Evolutionary conservation across 2,888 invertebrate genomes (phyloP), one percentile per base, ranked within the genome.

Genomic region (Amblyteles armatorius): DNA sequence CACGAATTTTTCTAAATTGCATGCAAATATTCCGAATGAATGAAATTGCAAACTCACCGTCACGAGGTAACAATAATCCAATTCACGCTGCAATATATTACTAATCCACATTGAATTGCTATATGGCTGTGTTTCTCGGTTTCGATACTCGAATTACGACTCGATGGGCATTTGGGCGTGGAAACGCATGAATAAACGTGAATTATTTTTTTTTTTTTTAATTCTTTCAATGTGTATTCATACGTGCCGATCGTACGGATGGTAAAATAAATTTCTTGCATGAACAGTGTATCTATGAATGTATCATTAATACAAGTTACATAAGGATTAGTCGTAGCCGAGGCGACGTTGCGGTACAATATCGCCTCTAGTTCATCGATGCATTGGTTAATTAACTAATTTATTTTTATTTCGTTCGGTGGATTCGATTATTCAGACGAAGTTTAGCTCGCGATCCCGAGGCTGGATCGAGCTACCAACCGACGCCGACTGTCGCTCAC

Each of bases 361-460:
- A 69, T 69, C 40, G 22, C 16, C 6, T 50, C 33, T 67, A n/a
- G 26, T 69, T 69, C 29, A n/a, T 33, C 26, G 19, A 48, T 69
- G n/a, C 44, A 68, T 40, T 26, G 22, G 36, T 29, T 22, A 33
- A 71, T 60, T 11, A 40, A 71, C 33, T 22, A 36, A 63, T 29
- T 4, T 52, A 68, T 26, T 55, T 78, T 36, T 79, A 90, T 76
- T 89, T 90, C 79, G 65, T 40, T 95, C 16, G 16, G 29, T 73
- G n/a, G 36, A 74, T 44, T 63, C 29, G 40, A 69, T 73, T 33
- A 84, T 78, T 50, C 69, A 97, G 97, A 96, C 95, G 90, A 98
- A 98, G 94, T 98, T 98, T 94, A 96, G 96, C 88, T 97, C 97
- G 91, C 95, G 98, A 69, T 96, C 97, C 82, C 96, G 97, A 88